These are phyloP conservation scores for Oreamnos americanus DNA, from an alignment of 2,113 vertebrate species.

Conservation along the genomic window DNA sequence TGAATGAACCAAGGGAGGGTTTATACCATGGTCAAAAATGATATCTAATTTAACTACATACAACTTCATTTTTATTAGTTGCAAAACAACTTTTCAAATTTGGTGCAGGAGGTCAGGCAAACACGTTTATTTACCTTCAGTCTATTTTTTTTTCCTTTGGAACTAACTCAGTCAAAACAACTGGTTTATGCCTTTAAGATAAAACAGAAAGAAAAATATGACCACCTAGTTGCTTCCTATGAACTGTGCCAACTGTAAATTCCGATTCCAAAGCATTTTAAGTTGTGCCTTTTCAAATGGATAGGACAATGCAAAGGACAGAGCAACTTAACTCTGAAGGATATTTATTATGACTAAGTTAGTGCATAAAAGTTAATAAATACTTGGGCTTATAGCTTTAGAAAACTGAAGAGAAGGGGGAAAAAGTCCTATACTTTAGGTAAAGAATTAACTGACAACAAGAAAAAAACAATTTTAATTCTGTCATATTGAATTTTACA, in stretches of 20 bases:
- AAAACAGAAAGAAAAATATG: slow-evolving; percentile 33
- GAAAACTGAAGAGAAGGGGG: neutral
- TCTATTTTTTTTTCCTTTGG: neutral
- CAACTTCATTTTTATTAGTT: slow-evolving; percentile 4
- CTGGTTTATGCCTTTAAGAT: slow-evolving; percentile 25
- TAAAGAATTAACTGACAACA: neutral
- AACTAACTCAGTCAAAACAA: neutral
- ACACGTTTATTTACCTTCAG: neutral
- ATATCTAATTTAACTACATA: neutral
- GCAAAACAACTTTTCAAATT: slow-evolving; percentile 22
- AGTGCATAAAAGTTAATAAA: neutral
- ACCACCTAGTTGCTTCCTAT: neutral
- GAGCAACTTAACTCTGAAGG: neutral
- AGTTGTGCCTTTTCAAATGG: neutral
- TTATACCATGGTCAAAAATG: neutral
- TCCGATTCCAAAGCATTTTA: neutral
- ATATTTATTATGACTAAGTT: neutral
- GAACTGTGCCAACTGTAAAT: neutral
- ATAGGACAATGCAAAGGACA: neutral
- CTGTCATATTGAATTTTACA: neutral
- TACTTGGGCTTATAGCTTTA: neutral
- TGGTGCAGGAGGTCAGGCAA: neutral
- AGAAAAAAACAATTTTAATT: neutral
- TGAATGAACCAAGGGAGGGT: neutral
- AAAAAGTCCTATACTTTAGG: neutral